phyloP scores from a whole-genome alignment of 2,797 vertebrate genomes.

The Myotis planiceps region DNA sequence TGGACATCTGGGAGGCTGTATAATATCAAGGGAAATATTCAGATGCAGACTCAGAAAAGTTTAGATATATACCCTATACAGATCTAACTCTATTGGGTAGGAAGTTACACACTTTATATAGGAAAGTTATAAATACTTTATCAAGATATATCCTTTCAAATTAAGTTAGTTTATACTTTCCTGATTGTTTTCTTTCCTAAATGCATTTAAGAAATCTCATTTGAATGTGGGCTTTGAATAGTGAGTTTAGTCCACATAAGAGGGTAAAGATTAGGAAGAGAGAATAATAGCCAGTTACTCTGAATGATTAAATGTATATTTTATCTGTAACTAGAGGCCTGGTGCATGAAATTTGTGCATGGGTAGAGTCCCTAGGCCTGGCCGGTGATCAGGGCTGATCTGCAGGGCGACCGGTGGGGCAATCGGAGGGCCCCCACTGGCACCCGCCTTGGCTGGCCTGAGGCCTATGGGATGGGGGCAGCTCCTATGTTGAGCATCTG shows the following conservation, averaged over 20 bases:
- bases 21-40: not conserved
- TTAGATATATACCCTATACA: not conserved
- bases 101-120: not conserved
- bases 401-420: too few relatives aligned
- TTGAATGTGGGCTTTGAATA: constrained; percentile 8
- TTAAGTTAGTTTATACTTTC: not conserved
- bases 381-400: too few relatives aligned
- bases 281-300: not conserved
- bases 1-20: not conserved
- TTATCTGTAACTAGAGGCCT: not conserved
- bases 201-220: not conserved
- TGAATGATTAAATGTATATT: not conserved
- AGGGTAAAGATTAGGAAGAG: not conserved
- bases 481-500: too few relatives aligned
- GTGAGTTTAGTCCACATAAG: not conserved
- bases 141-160: constrained; percentile 1
- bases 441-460: too few relatives aligned
- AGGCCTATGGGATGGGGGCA: too few relatives aligned
- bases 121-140: constrained; percentile 8
- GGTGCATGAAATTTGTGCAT: too few relatives aligned
- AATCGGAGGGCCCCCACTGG: too few relatives aligned
- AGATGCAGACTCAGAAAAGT: not conserved
- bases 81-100: not conserved
- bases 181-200: constrained; percentile 39
- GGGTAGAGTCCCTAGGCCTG: too few relatives aligned